Conservation (phyloP, 2,888 invertebrate species). For the Yponomeuta plumbellus region DNA sequence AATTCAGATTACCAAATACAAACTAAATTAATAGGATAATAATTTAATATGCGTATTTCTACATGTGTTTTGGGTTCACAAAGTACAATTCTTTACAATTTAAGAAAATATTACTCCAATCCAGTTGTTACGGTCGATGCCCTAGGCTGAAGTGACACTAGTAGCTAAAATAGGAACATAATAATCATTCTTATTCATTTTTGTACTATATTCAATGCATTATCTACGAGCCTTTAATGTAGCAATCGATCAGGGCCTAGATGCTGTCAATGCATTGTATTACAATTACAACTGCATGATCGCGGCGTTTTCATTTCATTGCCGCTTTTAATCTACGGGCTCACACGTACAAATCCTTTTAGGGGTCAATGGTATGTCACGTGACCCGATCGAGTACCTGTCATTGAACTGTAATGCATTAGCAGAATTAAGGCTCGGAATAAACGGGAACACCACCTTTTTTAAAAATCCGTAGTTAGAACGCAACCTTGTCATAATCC, state of each 20-base stretch:
- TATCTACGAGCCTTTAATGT: background rate
- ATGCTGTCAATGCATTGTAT: too few species aligned
- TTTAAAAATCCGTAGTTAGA: background rate
- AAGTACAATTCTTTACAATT: conserved; percentile 38
- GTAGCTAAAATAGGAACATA: background rate
- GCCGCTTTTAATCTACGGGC: too few species aligned
- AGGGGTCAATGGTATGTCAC: too few species aligned
- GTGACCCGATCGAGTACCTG: too few species aligned
- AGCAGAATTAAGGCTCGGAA: too few species aligned
- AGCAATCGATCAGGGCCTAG: background rate
- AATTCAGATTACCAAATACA: conserved; percentile 3
- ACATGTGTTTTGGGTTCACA: conserved; percentile 33
- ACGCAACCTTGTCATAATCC: background rate
- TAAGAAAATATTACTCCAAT: conserved; percentile 25
- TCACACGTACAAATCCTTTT: too few species aligned
- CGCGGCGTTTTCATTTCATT: too few species aligned
- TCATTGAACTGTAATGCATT: too few species aligned
- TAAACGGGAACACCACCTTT: background rate
- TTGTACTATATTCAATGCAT: background rate
- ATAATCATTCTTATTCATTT: background rate
- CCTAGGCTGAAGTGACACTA: background rate
- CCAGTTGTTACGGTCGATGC: background rate
- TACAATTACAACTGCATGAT: too few species aligned
- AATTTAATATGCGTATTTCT: conserved; percentile 27
- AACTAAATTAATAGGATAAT: conserved; percentile 14